Base-by-base conservation (phyloP, 2,888 invertebrate genomes). In the Tenthredo amoena region DNA sequence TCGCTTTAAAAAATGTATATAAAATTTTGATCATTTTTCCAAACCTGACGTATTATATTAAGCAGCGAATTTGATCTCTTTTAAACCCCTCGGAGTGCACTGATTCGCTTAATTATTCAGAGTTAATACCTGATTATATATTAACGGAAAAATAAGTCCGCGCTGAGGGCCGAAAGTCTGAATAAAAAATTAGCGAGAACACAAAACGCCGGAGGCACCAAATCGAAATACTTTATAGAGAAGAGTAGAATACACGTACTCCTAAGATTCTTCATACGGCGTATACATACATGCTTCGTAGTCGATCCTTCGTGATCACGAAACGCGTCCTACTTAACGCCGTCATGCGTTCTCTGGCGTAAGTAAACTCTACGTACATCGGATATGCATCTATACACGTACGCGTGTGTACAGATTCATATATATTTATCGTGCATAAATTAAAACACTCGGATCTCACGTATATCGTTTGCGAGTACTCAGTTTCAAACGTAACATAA, bases 321-420 rank as follows among this genome's bases (percentile, higher is more conserved):
- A 58, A 81, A 62, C 62, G n/a, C 18, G 81, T 81, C 37, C 81
- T 81, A 81, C 81, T 81, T 62, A 81, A 81, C 58, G 62, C 34
- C 58, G 58, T 81, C 55, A 55, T 47, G 79, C 79, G 79, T 79
- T 79, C 55, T 37, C 34, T 37, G n/a, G 2, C 21, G 40, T 62
- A 21, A 31, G 26, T 55, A 12, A 74, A 43, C 74, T 74, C 31
- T 43, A 21, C 74, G 47, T 31, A 79, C 58, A 79, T 58, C n/a
- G 7, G 34, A 55, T 55, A 43, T n/a, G 79, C 31, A 58, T n/a
- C 1, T 34, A 55, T 47, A 76, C 26, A 47, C 5, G 76, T 12
- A 47, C 5, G 76, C 76, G 10, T 2, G 18, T 71, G 71, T 37
- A n/a, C 7, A 37, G 18, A 7, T 71, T n/a, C 31, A n/a, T 9